Evolutionary conservation across 1,140 invertebrate genomes (phyloP).

Genomic region (Papilio helenus): DNA sequence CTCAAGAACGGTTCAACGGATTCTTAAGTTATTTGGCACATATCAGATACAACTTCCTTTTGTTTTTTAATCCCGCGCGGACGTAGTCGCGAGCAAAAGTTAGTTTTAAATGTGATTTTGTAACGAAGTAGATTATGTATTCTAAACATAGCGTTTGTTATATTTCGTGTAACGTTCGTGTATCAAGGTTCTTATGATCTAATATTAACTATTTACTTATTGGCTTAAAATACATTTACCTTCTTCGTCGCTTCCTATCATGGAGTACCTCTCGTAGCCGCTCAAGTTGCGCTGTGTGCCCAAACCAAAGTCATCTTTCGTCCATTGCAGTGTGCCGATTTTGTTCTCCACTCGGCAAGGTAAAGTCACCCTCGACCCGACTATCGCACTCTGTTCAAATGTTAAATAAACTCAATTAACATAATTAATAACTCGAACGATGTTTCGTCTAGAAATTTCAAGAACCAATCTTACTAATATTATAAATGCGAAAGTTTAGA

Average conservation of each 20-base stretch:
- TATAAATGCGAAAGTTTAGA: no score
- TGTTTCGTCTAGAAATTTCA: not conserved
- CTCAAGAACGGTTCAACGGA: no score
- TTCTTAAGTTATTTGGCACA: no score
- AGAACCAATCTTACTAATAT: no score
- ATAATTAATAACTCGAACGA: slow-evolving; percentile 28
- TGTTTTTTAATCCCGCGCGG: no score
- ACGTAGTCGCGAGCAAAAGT: no score
- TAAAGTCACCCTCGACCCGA: slow-evolving; percentile 92
- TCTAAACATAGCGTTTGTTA: no score
- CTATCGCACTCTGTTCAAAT: slow-evolving; percentile 88
- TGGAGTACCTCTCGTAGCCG: slow-evolving; percentile 95
- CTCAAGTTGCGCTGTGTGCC: slow-evolving; percentile 94
- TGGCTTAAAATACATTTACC: slow-evolving; percentile 82
- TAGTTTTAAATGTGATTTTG: no score
- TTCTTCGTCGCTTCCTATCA: slow-evolving; percentile 97
- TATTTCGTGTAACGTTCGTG: no score
- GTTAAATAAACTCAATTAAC: slow-evolving; percentile 18
- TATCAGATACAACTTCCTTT: no score
- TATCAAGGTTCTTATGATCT: no score
- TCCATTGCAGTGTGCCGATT: slow-evolving; percentile 94
- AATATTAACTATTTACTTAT: not conserved
- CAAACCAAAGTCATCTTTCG: slow-evolving; percentile 97
- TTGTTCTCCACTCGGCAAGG: slow-evolving; percentile 94
- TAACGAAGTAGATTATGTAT: no score